phyloP scores from a whole-genome alignment of 2,888 invertebrate genomes.

The Reticulitermes lucifugus region DNA sequence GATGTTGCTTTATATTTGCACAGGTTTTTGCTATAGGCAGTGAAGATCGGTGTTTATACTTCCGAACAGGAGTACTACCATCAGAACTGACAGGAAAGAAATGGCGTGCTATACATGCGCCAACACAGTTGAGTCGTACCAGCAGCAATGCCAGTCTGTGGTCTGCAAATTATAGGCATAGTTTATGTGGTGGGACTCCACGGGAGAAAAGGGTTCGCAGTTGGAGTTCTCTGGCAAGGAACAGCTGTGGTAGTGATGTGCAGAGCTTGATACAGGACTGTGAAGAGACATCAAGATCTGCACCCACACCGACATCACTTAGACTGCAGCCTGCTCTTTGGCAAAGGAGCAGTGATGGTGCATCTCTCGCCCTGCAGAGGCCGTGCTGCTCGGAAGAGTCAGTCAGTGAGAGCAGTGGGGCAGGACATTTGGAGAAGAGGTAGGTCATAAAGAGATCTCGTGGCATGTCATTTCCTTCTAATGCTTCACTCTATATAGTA shows the following conservation, averaged over 20 bases:
- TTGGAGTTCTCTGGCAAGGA: conserved; percentile 65
- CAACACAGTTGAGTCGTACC: conserved; percentile 84
- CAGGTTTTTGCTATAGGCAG: conserved; percentile 85
- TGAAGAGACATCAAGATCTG: conserved; percentile 80
- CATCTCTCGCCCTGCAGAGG: conserved; percentile 41
- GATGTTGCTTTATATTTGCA: conserved; percentile 29
- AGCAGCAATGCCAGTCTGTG: conserved; percentile 83
- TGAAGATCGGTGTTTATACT: conserved; percentile 84
- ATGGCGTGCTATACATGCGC: conserved; percentile 85
- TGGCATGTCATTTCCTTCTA: no score
- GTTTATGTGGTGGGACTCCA: conserved; percentile 59
- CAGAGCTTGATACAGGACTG: conserved; percentile 65
- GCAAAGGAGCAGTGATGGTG: conserved; percentile 59
- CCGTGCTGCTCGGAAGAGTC: conserved; percentile 47
- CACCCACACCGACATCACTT: conserved; percentile 77
- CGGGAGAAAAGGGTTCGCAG: conserved; percentile 74
- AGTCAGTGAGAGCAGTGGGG: conserved; percentile 46
- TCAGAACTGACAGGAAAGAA: conserved; percentile 87
- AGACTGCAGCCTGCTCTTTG: conserved; percentile 66
- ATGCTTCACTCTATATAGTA: no score
- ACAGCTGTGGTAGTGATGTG: conserved; percentile 38
- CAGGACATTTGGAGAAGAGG: conserved; percentile 33
- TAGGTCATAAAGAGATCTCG: neutral
- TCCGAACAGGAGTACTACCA: conserved; percentile 79
- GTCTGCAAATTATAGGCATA: conserved; percentile 58